Base-by-base conservation (phyloP, 2,797 vertebrate species). In the Danio albolineatus region DNA sequence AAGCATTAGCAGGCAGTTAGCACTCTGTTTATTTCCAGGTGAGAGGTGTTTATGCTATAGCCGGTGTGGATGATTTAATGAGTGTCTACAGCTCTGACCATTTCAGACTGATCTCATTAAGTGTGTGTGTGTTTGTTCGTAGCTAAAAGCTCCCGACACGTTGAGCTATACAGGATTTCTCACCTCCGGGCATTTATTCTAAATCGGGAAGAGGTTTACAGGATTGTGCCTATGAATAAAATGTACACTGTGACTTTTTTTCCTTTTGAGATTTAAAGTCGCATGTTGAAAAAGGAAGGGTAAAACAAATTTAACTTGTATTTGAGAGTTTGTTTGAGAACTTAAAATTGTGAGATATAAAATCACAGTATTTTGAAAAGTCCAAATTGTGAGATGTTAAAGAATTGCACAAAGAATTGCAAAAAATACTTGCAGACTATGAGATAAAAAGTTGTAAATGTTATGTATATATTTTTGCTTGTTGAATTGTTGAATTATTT, bases 21-120 rank as follows among this genome's bases (percentile, higher is more conserved):
- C 54, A 67, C 64, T 43, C 7, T 2, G 53, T 67, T 77, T 67
- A 48, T 57, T 57, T 12, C 19, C 39, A 43, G 16, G 74, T 19
- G 16, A 76, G 39, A 57, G 65, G n/a, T 48, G n/a, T 21, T 62
- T 49, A 53, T 79, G 70, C 17, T 28, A 67, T 41, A 41, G 59
- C 14, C 62, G 41, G 48, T 12, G 51, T 49, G 46, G 8, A 39
- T 59, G 38, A 64, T 76, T 71, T 48, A 76, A 44, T 81, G 17
- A 12, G 19, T 59, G 28, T 46, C 10, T 54, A 38, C 46, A 53
- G 16, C 46, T 48, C 28, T 66, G 54, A 51, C 62, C 44, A 43
- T 78, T 49, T 53, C 51, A 60, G 39, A 9, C 66, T 7, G 64
- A 69, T 61, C 71, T 80, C 73, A 70, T 81, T 81, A 67, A 70